These are phyloP conservation scores for Selene dorsalis DNA, from an alignment of 2,797 vertebrate species.

Conservation along the genomic window DNA sequence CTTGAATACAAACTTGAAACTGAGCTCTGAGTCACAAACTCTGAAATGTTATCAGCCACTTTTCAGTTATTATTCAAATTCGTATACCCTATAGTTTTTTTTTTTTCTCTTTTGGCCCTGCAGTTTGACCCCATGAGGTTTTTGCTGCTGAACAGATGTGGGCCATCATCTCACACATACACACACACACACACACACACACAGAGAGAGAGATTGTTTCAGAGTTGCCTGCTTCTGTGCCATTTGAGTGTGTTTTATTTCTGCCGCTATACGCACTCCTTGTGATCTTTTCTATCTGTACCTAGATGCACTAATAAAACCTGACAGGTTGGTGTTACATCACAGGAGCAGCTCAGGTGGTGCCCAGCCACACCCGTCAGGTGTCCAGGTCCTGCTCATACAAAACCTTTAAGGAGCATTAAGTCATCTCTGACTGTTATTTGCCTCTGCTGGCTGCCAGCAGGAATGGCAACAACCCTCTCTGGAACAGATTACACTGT, in stretches of 20 bases:
- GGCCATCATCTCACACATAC: slow-evolving; percentile 14
- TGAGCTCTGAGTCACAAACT: background rate
- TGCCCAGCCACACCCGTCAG: slow-evolving; percentile 36
- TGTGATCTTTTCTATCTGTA: slow-evolving; percentile 9
- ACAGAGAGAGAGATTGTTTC: background rate
- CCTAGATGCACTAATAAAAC: slow-evolving; percentile 45
- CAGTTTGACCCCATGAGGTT: slow-evolving; percentile 1
- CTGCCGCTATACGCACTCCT: background rate
- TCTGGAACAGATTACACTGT: background rate
- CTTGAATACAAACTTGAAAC: background rate
- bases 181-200: slow-evolving; percentile 19
- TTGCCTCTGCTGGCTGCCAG: slow-evolving; percentile 12
- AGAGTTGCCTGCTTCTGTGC: background rate
- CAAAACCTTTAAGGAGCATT: slow-evolving; percentile 21
- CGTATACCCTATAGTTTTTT: background rate
- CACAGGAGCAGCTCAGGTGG: slow-evolving; percentile 22
- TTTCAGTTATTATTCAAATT: background rate
- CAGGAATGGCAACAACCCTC: background rate
- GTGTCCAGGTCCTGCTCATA: slow-evolving; percentile 24
- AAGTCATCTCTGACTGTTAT: slow-evolving; percentile 22
- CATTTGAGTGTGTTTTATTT: background rate
- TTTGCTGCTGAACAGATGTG: slow-evolving; percentile 39
- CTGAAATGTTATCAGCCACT: background rate
- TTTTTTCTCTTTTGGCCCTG: background rate
- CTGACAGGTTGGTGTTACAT: slow-evolving; percentile 8